Conservation (phyloP, 2,888 invertebrate species). For the Mythimna ferrago region DNA sequence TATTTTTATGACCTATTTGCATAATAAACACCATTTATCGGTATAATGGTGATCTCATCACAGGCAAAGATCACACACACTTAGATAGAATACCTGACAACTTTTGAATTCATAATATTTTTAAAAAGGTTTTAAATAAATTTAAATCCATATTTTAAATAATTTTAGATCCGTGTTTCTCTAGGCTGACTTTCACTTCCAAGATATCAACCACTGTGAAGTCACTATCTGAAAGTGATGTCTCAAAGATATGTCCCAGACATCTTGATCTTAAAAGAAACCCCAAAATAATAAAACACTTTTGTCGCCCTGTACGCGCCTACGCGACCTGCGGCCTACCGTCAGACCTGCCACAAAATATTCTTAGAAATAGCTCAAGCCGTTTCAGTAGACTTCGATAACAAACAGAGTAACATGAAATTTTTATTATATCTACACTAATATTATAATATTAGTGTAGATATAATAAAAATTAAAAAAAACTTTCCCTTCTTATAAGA, state of each 20-base stretch:
- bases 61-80: background rate
- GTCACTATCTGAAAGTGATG: background rate
- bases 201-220: conserved; percentile 6
- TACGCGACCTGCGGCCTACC: too few relatives aligned
- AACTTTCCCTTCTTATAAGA: too few relatives aligned
- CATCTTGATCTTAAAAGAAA: background rate
- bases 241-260: conserved; percentile 10
- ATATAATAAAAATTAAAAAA: too few relatives aligned
- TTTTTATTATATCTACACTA: background rate
- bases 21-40: background rate
- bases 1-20: too few relatives aligned
- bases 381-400: too few relatives aligned
- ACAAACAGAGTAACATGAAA: too few relatives aligned
- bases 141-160: background rate
- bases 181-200: background rate
- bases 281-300: background rate
- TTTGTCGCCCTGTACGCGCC: too few relatives aligned
- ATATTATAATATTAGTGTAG: too few relatives aligned
- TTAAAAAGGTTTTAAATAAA: background rate
- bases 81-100: background rate
- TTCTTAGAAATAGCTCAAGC: too few relatives aligned
- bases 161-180: background rate
- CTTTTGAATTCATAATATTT: background rate
- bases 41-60: background rate
- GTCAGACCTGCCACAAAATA: too few relatives aligned